Percentiles rank a stretch among this genome's conserved stretches.
phyloP scores from a whole-genome alignment of 2,797 vertebrate species.

The Phalloptychus januarius region DNA sequence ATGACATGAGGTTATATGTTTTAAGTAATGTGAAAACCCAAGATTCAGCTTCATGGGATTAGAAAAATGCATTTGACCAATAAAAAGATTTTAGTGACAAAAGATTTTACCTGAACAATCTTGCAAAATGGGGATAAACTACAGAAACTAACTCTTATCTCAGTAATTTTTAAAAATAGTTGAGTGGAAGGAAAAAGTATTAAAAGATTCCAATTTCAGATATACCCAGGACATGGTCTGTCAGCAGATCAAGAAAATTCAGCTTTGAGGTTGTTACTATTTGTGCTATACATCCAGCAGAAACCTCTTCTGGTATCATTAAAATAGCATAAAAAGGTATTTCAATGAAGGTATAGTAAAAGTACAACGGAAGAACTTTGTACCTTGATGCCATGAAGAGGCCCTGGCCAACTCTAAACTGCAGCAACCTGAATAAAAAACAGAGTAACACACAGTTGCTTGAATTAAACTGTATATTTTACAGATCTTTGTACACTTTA shows the following conservation, averaged over 20 bases:
- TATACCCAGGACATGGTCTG: background rate
- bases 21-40: background rate
- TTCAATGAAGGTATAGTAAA: background rate
- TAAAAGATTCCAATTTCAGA: background rate
- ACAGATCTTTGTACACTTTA: constrained; percentile 98
- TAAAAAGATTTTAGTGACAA: background rate
- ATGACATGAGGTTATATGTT: background rate
- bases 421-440: constrained; percentile 24
- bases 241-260: background rate
- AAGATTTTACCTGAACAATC: background rate
- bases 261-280: background rate
- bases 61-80: background rate
- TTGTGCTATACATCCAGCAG: background rate
- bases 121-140: background rate
- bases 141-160: background rate
- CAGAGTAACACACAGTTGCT: constrained; percentile 56
- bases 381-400: background rate
- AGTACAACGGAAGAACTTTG: background rate
- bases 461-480: constrained; percentile 99
- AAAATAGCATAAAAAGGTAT: background rate
- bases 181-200: background rate
- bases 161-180: no score
- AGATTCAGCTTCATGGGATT: background rate
- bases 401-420: background rate
- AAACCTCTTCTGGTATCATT: background rate